Conservation (phyloP, 1,140 invertebrate species). For the Cyclargus thomasi region DNA sequence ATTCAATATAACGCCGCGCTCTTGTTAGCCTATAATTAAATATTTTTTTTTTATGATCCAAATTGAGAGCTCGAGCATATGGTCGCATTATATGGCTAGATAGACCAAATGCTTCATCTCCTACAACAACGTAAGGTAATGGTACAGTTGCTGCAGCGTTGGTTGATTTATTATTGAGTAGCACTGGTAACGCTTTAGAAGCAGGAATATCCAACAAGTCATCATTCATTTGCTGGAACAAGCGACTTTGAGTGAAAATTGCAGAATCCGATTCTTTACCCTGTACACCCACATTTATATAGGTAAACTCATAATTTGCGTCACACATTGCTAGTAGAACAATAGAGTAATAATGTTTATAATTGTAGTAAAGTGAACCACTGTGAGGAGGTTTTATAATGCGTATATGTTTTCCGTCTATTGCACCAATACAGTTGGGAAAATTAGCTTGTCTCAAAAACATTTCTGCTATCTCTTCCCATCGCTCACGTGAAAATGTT, state of each 20-base stretch:
- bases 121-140: constrained; percentile 23
- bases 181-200: constrained; percentile 24
- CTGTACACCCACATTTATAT: constrained; percentile 24
- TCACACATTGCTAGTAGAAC: constrained; percentile 26
- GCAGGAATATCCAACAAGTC: constrained; percentile 27
- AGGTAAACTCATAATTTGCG: constrained; percentile 28
- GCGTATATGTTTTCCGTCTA: constrained; percentile 22
- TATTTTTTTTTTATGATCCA: constrained; percentile 25
- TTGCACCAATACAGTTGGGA: constrained; percentile 25
- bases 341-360: constrained; percentile 24
- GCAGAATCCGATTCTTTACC: constrained; percentile 24
- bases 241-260: constrained; percentile 23
- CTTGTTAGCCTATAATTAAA: constrained; percentile 22
- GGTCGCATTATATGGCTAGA: constrained; percentile 24
- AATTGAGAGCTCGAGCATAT: constrained; percentile 23
- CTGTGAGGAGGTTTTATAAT: constrained; percentile 24
- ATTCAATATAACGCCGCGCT: constrained; percentile 23
- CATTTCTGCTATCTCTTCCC: constrained; percentile 23
- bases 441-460: constrained; percentile 27
- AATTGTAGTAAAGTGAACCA: constrained; percentile 21
- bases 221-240: constrained; percentile 23
- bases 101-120: constrained; percentile 26
- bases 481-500: constrained; percentile 24
- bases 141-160: constrained; percentile 22
- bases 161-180: constrained; percentile 26